Evolutionary conservation across 2,797 vertebrate species (phyloP).

Genomic region (Periophthalmus magnuspinnatus): DNA sequence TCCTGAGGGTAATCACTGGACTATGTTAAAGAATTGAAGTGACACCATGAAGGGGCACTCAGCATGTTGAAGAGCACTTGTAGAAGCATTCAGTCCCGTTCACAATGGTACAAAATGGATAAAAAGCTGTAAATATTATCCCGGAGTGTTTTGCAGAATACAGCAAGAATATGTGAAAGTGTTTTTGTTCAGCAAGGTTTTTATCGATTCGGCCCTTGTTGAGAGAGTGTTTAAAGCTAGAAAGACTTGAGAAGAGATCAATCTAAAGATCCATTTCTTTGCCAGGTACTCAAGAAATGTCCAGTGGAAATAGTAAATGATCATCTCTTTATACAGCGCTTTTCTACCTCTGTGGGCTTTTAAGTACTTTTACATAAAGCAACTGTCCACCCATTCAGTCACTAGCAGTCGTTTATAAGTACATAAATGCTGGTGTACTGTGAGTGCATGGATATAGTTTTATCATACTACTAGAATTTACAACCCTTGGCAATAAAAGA

Average conservation of each 20-base stretch:
- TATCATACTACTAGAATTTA: background rate
- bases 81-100: background rate
- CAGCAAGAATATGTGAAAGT: background rate
- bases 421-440: too few species aligned
- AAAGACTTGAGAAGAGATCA: background rate
- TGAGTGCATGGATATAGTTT: too few species aligned
- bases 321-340: background rate
- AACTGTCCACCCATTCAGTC: too few species aligned
- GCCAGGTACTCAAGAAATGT: background rate
- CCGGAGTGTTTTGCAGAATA: background rate
- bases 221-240: background rate
- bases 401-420: too few species aligned
- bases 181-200: slow-evolving; percentile 3
- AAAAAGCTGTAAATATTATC: background rate
- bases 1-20: background rate
- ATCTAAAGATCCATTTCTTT: background rate
- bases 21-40: slow-evolving; percentile 2
- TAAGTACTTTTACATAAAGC: too few species aligned
- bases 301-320: background rate
- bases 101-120: background rate
- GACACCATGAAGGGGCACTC: background rate
- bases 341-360: background rate
- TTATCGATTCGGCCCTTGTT: background rate
- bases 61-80: slow-evolving; percentile 1
- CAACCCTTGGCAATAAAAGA: background rate